Base-by-base conservation (phyloP, 1,140 invertebrate genomes). In the Euwallacea fornicatus region DNA sequence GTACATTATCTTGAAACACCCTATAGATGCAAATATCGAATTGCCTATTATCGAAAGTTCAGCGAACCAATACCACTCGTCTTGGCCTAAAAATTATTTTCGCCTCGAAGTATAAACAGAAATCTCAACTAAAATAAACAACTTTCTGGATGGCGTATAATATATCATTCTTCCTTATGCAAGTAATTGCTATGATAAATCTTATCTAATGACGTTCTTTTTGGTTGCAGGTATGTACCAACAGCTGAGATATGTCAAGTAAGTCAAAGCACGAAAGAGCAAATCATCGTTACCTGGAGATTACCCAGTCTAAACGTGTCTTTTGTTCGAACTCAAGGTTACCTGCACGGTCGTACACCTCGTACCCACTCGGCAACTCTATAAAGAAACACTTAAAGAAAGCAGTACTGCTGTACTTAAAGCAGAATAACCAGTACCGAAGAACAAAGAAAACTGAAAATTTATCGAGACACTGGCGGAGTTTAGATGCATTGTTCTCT, bases 251-350 rank as follows among this genome's bases (percentile, higher is more conserved):
- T 33, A 33, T 33, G 21, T 33, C 21, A 33, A 33, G 21, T 33
- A 33, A 33, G 21, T 33, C 21, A 33, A 33, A 33, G 21, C 21
- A 33, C 21, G 13, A 50, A 50, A 11, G 46, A 50, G 46, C 46
- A 13, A 47, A 47, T 13, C 46, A 13, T 50, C 46, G 9, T 50
- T 10, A 50, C 46, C 13, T 50, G 7, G 13, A 50, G 9, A 50
- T 10, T 50, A 10, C 9, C 9, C 46, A 11, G 46, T 50, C 46
- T 50, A 50, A 10, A 50, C 21, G 21, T 33, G 13, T 50, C 46
- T 50, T 50, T 50, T 50, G 46, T 50, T 50, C 46, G 2, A 10
- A 50, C 46, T 50, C 46, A 50, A 50, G 46, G 46, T 50, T 50
- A 50, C 9, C 46, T 50, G 46, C 9, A 13, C 46, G 46, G 46